Base-by-base conservation (phyloP, 2,113 vertebrate genomes). In the Anthoscopus minutus region DNA sequence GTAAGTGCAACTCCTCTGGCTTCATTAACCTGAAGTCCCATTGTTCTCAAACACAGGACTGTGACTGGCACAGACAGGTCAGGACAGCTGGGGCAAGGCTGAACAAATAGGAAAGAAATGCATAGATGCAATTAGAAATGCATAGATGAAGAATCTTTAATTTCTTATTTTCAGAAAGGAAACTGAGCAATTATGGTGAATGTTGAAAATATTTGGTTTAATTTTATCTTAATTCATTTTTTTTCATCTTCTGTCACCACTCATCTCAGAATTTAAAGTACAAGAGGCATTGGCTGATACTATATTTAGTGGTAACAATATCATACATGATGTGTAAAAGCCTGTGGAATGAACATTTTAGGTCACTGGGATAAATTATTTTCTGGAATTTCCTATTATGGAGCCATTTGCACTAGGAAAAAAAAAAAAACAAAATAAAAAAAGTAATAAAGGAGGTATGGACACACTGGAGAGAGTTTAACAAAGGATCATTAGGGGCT, bases 391-490 rank as follows among this genome's bases (percentile, higher is more conserved):
- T 15, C 23, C 19, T 38, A 19, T 45, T 67, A 16, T 18, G 33
- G 37, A 86, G 31, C 17, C 13, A 44, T 44, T 37, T 40, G 8
- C 0, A 0, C 4, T 31, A 31, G 50, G 19, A 1, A 37, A 58
- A 27, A 28, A 6, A n/a, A 12, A 0, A 64, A 31, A 66, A 24
- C 5, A 30, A 37, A 53, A n/a, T 4, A 3, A 16, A 18, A 9
- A 24, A 56, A 20, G 28, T 31, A 25, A 58, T 42, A 21, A 18
- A 58, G 50, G 31, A 37, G 21, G 25, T 25, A 8, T 50, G 35
- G 37, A 27, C 4, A 2, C 22, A 18, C 17, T 51, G 71, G 37
- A 27, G 25, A 51, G 31, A 50, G 61, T 50, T 58, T 35, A 42
- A 7, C 25, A 76, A 58, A 86, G 61, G 44, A 7, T 12, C 17